Evolutionary conservation across 2,888 invertebrate genomes (phyloP), one percentile per base, ranked within the genome.

Genomic region (Norana najaformis): DNA sequence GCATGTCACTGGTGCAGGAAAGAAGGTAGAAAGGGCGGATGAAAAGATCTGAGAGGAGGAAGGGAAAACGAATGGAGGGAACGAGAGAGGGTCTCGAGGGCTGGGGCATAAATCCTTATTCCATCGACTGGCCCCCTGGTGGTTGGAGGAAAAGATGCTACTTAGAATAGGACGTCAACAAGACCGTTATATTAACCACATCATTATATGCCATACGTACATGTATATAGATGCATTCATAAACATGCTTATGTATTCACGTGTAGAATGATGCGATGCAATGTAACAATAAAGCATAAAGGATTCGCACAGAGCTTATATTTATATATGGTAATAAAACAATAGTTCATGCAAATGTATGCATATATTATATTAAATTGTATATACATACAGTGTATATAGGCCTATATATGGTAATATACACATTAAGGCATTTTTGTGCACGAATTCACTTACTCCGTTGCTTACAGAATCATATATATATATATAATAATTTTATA

Each of bases 101-200:
- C 20, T 23, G 47, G 11, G 47, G 47, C 23, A 47, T 69, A 69
- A 69, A 69, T 69, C 69, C n/a, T 69, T 30, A 69, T 69, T 69
- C 69, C 69, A 69, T 69, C 69, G 69, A n/a, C 69, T 69, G n/a
- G 69, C 69, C 69, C 47, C 69, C 69, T 69, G 69, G 69, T 16
- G 69, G n/a, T n/a, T 30, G n/a, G n/a, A n/a, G 69, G 69, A 69
- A 69, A 69, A 69, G 69, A 69, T 69, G 69, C 69, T n/a, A 69
- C 69, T 69, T n/a, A 69, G n/a, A n/a, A n/a, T 69, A n/a, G 69
- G 30, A 69, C 69, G 69, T n/a, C 69, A n/a, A 30, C 69, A 69
- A 30, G 69, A 69, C n/a, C 69, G 69, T n/a, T 69, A 69, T n/a
- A 69, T 30, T 69, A n/a, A 69, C 69, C 69, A n/a, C 69, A n/a